phyloP scores from a whole-genome alignment of 37 sponge, comb jelly and placozoan genomes.

The Corticium candelabrum region DNA sequence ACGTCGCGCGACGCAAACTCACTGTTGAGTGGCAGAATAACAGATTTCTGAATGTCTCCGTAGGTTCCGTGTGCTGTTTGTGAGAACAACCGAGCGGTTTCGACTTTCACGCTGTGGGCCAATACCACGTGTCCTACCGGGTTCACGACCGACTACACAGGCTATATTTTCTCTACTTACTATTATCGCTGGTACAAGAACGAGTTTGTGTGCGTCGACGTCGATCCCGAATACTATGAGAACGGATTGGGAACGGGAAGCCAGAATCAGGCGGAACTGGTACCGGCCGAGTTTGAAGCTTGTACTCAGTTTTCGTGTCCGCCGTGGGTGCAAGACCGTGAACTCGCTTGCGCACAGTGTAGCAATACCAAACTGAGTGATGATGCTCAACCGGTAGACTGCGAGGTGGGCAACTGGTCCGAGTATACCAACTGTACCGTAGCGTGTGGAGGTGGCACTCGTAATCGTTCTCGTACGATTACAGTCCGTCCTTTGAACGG shows the following conservation, averaged over 20 bases:
- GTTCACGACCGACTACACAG: background rate
- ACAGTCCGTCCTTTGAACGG: background rate
- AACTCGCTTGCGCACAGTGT: background rate
- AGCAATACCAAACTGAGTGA: background rate
- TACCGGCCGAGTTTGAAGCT: background rate
- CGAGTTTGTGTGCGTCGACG: background rate
- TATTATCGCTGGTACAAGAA: background rate
- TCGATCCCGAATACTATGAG: background rate
- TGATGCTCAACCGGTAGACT: background rate
- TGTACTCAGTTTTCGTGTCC: background rate
- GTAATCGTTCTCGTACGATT: background rate
- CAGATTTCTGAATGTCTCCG: no score
- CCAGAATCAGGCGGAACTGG: background rate
- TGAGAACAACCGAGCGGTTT: background rate
- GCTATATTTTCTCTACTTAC: background rate
- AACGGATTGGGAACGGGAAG: background rate
- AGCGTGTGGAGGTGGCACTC: background rate
- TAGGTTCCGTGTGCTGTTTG: background rate
- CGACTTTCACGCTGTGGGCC: background rate
- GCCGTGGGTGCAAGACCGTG: slow-evolving; percentile 1
- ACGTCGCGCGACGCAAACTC: no score
- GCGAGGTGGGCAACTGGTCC: background rate
- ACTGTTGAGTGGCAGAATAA: no score
- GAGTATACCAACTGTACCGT: background rate
- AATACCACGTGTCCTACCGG: background rate